Conservation (phyloP, 2,797 vertebrate genomes). For the Rhabdophis nuchalis region DNA sequence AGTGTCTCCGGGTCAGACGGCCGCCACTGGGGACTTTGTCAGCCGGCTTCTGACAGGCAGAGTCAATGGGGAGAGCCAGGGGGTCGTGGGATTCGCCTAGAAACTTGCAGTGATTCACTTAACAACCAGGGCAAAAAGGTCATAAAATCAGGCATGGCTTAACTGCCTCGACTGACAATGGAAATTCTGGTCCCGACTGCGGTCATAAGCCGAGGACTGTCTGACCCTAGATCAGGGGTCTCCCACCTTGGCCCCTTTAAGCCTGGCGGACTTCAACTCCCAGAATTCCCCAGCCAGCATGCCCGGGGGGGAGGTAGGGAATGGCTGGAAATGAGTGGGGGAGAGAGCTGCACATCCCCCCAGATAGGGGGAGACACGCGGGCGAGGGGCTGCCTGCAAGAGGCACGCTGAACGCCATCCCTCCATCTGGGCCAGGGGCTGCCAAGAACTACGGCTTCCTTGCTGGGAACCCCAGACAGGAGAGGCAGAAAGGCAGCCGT, state of each 20-base stretch:
- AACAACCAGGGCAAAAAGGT: neutral
- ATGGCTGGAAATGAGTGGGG: neutral
- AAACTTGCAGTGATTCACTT: neutral
- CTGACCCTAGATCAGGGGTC: too few species aligned
- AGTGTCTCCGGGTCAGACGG: too few species aligned
- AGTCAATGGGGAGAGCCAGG: neutral
- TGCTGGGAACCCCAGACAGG: conserved; percentile 43
- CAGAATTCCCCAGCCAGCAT: too few species aligned
- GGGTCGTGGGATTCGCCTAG: neutral
- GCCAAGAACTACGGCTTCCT: conserved; percentile 64
- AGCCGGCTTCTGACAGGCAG: too few species aligned
- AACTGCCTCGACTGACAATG: neutral
- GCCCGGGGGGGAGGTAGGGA: neutral
- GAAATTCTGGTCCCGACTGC: neutral
- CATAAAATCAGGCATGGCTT: neutral
- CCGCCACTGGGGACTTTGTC: neutral
- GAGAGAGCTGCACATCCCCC: conserved; percentile 14
- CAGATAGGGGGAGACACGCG: neutral
- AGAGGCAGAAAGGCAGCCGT: neutral
- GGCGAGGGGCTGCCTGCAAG: conserved; percentile 59
- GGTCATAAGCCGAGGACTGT: too few species aligned
- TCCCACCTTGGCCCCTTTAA: too few species aligned
- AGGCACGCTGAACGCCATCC: conserved; percentile 61
- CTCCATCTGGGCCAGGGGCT: conserved; percentile 66
- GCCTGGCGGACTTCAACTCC: too few species aligned